Conservation (phyloP, 1,140 invertebrate species). For the Lucilia cuprina region DNA sequence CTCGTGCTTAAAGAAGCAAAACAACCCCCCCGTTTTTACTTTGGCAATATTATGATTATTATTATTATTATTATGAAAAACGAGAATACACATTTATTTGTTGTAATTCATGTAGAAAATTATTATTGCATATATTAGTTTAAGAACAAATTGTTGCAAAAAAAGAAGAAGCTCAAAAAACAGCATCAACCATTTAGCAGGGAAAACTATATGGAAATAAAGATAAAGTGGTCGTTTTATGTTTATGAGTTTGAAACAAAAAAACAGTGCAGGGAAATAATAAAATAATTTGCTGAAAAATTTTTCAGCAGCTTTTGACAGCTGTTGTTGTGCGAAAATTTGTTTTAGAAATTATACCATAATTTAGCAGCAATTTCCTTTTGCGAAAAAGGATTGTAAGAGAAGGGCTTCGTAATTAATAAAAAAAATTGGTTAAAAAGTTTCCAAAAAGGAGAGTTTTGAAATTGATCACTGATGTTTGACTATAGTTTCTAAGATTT, state of each 20-base stretch:
- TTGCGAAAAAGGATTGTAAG: background rate
- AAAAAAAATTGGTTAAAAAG: background rate
- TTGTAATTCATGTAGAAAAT: background rate
- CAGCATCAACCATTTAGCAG: background rate
- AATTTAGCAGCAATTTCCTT: constrained; percentile 3
- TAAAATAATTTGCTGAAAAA: background rate
- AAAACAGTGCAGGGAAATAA: background rate
- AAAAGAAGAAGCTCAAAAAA: background rate
- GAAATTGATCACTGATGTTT: no score
- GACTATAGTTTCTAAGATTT: no score
- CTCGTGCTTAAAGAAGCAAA: background rate
- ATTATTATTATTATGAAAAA: background rate
- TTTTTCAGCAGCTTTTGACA: background rate
- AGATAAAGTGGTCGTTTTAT: constrained; percentile 11
- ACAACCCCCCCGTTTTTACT: background rate
- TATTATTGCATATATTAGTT: constrained; percentile 13
- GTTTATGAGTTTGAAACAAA: no score
- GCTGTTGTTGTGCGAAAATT: constrained; percentile 11
- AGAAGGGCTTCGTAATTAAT: background rate
- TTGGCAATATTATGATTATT: no score
- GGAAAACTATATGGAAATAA: background rate
- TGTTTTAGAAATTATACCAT: constrained; percentile 15
- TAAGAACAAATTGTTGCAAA: background rate
- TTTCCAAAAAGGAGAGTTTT: no score
- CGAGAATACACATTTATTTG: background rate